Evolutionary conservation across 30 jellyfish, hydroid and myxozoan genomes (phyloP).

Genomic region (Aurelia sp.): DNA sequence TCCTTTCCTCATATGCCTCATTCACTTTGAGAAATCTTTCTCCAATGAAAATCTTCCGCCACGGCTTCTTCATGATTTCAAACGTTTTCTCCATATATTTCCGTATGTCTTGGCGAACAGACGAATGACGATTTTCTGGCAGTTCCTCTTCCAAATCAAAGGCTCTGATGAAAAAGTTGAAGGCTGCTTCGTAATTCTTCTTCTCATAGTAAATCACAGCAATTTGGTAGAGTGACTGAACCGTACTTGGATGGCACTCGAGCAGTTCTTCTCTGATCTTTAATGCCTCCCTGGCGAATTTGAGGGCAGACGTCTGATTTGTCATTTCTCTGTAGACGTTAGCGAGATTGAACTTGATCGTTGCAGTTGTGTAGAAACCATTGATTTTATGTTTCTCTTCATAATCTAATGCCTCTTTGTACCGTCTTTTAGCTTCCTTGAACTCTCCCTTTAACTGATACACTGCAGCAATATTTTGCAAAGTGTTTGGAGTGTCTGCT

Average conservation of each 20-base stretch:
- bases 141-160: conserved; percentile 35
- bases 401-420: conserved; percentile 10
- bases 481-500: not conserved
- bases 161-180: conserved; percentile 12
- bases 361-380: conserved; percentile 17
- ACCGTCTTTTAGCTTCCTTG: conserved; percentile 11
- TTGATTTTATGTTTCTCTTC: conserved; percentile 16
- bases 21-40: too few relatives aligned
- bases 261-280: conserved; percentile 4
- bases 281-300: not conserved
- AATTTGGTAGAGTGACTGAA: conserved; percentile 11
- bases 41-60: too few relatives aligned
- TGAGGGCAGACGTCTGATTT: not conserved
- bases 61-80: too few relatives aligned
- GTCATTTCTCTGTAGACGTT: conserved; percentile 35
- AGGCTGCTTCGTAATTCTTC: conserved; percentile 6
- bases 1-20: too few relatives aligned
- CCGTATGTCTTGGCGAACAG: conserved; percentile 18
- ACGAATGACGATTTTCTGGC: not conserved
- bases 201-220: conserved; percentile 36
- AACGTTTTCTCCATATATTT: not conserved
- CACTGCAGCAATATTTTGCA: conserved; percentile 38
- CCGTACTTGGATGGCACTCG: conserved; percentile 16
- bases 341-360: conserved; percentile 23
- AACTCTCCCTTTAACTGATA: conserved; percentile 12